Conservation (phyloP, 2,888 invertebrate genomes). For the Eremobia ochroleuca region DNA sequence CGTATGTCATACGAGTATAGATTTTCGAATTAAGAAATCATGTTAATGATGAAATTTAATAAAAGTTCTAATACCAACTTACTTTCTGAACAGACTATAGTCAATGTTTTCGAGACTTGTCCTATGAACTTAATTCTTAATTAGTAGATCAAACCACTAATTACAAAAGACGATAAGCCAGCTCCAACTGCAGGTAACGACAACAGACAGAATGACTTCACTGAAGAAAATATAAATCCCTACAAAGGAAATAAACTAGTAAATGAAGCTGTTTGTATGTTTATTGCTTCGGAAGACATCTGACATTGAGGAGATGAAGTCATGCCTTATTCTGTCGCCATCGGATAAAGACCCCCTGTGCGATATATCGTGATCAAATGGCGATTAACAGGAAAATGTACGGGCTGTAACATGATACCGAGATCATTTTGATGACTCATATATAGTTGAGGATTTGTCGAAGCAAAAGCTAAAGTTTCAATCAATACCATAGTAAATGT, state of each 20-base stretch:
- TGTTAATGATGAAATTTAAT: background rate
- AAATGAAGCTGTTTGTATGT: conserved; percentile 57
- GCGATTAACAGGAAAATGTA: conserved; percentile 53
- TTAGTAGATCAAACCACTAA: background rate
- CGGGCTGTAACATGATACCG: conserved; percentile 43
- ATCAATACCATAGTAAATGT: conserved; percentile 1
- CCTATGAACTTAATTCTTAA: background rate
- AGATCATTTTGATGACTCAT: conserved; percentile 49
- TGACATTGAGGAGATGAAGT: conserved; percentile 68
- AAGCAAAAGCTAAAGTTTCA: background rate
- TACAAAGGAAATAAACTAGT: conserved; percentile 39
- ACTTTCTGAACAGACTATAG: background rate
- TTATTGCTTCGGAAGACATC: conserved; percentile 56
- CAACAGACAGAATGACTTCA: background rate
- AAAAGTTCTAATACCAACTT: background rate
- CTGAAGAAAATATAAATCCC: conserved; percentile 32
- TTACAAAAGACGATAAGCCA: background rate
- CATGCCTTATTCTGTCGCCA: conserved; percentile 59
- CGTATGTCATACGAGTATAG: background rate
- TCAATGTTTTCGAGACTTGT: background rate
- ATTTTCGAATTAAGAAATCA: background rate
- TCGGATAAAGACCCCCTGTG: conserved; percentile 55
- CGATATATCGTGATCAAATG: conserved; percentile 40
- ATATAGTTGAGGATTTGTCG: conserved; percentile 23
- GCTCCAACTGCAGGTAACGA: background rate